A percentile compares a stretch with the other conserved stretches of the same genome.
Conservation (phyloP, 2,113 vertebrate genomes). For the Cyphomyrus plagiostoma region DNA sequence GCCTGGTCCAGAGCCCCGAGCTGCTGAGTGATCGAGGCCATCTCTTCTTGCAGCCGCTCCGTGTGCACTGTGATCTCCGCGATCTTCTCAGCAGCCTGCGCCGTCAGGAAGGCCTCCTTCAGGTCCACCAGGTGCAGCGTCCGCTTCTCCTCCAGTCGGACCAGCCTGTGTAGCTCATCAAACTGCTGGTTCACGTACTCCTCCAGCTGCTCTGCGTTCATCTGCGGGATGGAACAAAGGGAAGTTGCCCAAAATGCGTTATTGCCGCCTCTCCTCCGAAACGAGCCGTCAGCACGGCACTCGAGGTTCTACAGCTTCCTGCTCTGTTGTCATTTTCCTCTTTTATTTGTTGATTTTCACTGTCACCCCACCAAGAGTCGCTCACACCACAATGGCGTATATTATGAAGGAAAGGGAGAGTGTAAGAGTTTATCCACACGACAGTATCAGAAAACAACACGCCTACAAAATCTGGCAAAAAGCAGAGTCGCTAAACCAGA, state of each 20-base stretch:
- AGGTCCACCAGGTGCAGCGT: constrained; percentile 69
- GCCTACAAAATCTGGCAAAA: background rate
- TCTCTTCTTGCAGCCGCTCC: constrained; percentile 71
- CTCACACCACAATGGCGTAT: background rate
- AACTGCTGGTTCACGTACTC: constrained; percentile 69
- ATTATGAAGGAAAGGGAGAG: background rate
- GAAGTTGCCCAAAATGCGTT: background rate
- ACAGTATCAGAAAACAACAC: background rate
- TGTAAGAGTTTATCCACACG: background rate
- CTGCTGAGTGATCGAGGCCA: constrained; percentile 72
- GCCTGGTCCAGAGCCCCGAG: constrained; percentile 63
- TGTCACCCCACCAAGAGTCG: background rate
- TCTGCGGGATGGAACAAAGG: constrained; percentile 36
- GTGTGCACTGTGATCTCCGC: constrained; percentile 66
- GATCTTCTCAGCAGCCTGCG: constrained; percentile 67
- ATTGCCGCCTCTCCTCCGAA: no score
- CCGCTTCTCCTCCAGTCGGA: constrained; percentile 67
- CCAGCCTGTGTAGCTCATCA: constrained; percentile 65
- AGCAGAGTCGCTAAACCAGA: background rate
- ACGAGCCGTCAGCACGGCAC: background rate
- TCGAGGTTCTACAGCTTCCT: background rate
- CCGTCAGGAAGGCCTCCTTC: constrained; percentile 68
- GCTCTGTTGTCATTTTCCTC: background rate
- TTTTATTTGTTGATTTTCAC: background rate
- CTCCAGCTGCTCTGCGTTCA: constrained; percentile 64